These are phyloP conservation scores for Eupeodes latifasciatus DNA, from an alignment of 2,888 invertebrate genomes.

Conservation along the genomic window DNA sequence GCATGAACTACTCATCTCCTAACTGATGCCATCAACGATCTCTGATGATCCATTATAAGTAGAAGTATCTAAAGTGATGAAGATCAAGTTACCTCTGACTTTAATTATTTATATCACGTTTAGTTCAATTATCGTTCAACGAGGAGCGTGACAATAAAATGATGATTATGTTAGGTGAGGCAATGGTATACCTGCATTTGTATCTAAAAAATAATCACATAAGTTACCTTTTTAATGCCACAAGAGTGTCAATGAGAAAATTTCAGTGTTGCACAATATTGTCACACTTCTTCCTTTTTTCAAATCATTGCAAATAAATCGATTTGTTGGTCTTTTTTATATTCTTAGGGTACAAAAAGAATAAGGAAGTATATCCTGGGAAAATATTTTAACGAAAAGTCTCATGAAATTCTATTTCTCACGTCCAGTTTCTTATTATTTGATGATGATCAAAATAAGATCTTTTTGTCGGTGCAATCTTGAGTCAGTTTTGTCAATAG, in stretches of 20 bases:
- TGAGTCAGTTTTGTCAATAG: conserved; percentile 25
- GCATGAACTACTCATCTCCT: conserved; percentile 53
- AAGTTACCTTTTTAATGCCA: conserved; percentile 1
- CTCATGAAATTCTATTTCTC: conserved; percentile 59
- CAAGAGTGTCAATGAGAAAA: conserved; percentile 7
- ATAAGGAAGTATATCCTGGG: conserved; percentile 46
- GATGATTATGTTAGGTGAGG: neutral
- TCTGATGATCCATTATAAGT: conserved; percentile 1
- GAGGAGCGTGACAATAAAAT: conserved; percentile 42
- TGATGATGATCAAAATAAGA: conserved; percentile 25
- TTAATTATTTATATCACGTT: conserved; percentile 30
- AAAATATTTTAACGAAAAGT: conserved; percentile 49
- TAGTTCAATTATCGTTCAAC: conserved; percentile 46
- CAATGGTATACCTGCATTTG: neutral
- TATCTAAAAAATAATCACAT: neutral
- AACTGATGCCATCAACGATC: conserved; percentile 32
- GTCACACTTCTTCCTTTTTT: conserved; percentile 45
- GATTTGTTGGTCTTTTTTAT: neutral
- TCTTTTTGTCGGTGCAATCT: neutral
- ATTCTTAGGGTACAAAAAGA: neutral
- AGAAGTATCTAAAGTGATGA: neutral
- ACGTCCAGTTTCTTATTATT: conserved; percentile 55
- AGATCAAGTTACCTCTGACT: conserved; percentile 5
- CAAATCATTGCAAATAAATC: conserved; percentile 14
- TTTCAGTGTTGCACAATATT: conserved; percentile 6